Evolutionary conservation across 2,888 invertebrate species (phyloP).

Genomic region (Loripinus fragilis): DNA sequence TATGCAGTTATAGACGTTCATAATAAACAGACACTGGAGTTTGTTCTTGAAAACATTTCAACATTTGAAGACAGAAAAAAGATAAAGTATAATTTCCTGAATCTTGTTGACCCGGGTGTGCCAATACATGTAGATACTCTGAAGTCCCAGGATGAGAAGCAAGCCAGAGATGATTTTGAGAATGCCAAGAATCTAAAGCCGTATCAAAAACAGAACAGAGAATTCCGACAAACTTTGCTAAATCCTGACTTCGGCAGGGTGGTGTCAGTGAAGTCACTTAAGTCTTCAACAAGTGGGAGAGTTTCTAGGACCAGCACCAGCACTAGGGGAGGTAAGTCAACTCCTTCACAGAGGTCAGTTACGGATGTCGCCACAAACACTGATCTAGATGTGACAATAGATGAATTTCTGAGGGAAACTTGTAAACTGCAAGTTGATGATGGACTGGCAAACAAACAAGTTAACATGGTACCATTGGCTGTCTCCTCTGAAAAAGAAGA

Average conservation of each 20-base stretch:
- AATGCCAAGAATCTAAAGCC: constrained; percentile 49
- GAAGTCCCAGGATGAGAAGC: constrained; percentile 55
- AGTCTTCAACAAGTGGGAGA: constrained; percentile 14
- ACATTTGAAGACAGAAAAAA: constrained; percentile 54
- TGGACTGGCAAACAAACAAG: constrained; percentile 23
- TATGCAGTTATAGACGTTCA: constrained; percentile 66
- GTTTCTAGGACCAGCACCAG: constrained; percentile 32
- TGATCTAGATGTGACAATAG: constrained; percentile 49
- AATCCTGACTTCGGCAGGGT: not conserved
- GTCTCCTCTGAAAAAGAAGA: constrained; percentile 40
- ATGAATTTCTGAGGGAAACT: constrained; percentile 28
- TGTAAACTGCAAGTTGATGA: constrained; percentile 2
- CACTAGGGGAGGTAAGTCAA: constrained; percentile 29
- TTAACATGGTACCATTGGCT: constrained; percentile 49
- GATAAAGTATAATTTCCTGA: constrained; percentile 55
- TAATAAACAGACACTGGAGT: constrained; percentile 58
- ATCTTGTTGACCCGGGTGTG: constrained; percentile 42
- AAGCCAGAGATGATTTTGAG: constrained; percentile 56
- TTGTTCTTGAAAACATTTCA: constrained; percentile 47
- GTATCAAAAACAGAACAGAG: constrained; percentile 38
- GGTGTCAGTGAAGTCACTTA: constrained; percentile 20
- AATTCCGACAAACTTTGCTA: constrained; percentile 3
- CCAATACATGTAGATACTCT: constrained; percentile 53
- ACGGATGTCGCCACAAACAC: constrained; percentile 27
- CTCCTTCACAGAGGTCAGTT: not conserved